Evolutionary conservation across 2,113 vertebrate genomes (phyloP), one percentile per base, ranked within the genome.

Genomic region (Odocoileus hemionus): DNA sequence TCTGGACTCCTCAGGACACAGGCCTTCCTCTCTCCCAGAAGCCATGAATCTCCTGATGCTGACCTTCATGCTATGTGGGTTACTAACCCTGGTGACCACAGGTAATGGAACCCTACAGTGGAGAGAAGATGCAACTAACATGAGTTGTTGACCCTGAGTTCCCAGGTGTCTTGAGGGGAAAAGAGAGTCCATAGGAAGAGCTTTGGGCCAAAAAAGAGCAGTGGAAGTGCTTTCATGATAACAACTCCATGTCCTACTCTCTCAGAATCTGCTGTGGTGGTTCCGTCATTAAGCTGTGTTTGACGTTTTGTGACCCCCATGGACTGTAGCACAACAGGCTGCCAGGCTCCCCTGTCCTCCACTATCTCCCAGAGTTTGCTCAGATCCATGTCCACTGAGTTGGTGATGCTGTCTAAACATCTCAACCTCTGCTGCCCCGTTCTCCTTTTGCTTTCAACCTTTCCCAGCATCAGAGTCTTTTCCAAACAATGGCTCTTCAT

Each of bases 91-190:
- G 36, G 15, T 82, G 54, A 80, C 50, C 86, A 55, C 86, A 98
- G 98, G 97, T 98, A 98, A 98, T 55, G 50, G 74, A 50, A 83
- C 33, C 43, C 55, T 70, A 25, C 61, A 43, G 82, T 57, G 16
- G 10, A 74, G 39, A 28, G 26, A 28, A 78, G 28, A 26, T 45
- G 36, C 58, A 52, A 19, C 52, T 15, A 45, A 33, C n/a, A 33
- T 52, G 39, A 70, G 4, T 60, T 50, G 11, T 64, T 90, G 52
- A 61, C 36, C 21, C 21, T 45, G 36, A 33, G 50, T 26, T 97
- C 17, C 30, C 25, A 26, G 8, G 7, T 30, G 13, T 74, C 60
- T 61, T 57, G 47, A 89, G 14, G 60, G 21, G 55, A 21, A 16
- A n/a, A 64, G 8, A 74, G 30, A 2, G 25, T n/a, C 25, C 28